Evolutionary conservation across 2,113 vertebrate genomes (phyloP), one percentile per base, ranked within the genome.

Genomic region (Phoenicopterus ruber): DNA sequence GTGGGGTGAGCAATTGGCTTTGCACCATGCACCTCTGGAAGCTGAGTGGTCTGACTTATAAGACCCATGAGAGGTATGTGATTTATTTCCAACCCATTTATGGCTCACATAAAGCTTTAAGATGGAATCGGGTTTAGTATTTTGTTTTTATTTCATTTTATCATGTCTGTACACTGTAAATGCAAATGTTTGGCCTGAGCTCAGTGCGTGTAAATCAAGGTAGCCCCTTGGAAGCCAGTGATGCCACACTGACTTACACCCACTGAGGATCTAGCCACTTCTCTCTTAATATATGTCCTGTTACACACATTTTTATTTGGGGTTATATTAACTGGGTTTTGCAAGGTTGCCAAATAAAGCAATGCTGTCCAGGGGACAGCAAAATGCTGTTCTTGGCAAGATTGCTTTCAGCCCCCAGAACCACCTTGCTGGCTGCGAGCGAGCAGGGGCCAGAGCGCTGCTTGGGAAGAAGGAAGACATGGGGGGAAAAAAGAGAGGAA

Each of bases 141-240:
- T 92, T 95, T 72, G 65, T 7, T 94, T 96, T 93, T 72, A 69
- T 94, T 94, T 62, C 54, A 42, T 90, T 96, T 94, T 92, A 88
- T 88, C 76, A 28, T 86, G 46, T 83, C 93, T 94, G 29, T 34
- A n/a, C 79, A 38, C 52, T 85, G 69, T 67, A 93, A 94, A 85
- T 82, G 78, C 44, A 65, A 80, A 90, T 59, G 32, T 44, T 79
- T 54, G 85, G 36, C 50, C 71, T 17, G 18, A 83, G n/a, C 34
- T 81, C 76, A 54, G 74, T 0, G 0, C 7, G 42, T 54, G 32
- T 87, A 88, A 94, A 94, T 88, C 46, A 54, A 40, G 21, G 14
- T 15, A 93, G 85, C 42, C 88, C 90, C 85, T 42, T 80, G 71
- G 62, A 94, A 95, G 70, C 0, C 2, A 17, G 31, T 17, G 61